phyloP scores from a whole-genome alignment of 2,113 vertebrate genomes.

The Xiphorhynchus elegans region DNA sequence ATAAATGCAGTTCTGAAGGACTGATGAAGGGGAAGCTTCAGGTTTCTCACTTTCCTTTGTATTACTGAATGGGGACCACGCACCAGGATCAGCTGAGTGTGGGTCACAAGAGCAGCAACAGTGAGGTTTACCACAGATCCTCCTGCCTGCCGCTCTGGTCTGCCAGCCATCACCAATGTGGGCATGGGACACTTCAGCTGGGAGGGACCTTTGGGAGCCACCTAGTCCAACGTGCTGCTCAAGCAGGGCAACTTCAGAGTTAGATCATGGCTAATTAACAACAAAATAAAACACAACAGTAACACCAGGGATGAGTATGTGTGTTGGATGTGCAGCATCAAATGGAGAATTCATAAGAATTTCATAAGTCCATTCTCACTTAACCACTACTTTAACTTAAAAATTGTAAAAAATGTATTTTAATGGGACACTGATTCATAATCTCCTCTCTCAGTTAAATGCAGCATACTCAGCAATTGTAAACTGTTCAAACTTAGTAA shows the following conservation, averaged over 20 bases:
- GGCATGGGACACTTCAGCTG: neutral
- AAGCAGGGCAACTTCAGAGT: neutral
- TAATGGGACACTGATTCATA: neutral
- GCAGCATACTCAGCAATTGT: neutral
- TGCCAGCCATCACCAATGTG: neutral
- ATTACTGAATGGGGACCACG: neutral
- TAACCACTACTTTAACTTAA: neutral
- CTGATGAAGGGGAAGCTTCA: neutral
- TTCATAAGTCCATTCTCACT: neutral
- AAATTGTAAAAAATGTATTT: neutral
- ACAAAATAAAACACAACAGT: neutral
- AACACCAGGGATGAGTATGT: neutral
- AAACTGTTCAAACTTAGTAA: slow-evolving; percentile 18
- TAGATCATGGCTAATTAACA: neutral
- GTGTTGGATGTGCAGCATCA: neutral
- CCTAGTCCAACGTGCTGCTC: neutral
- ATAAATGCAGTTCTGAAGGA: neutral
- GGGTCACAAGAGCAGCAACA: neutral
- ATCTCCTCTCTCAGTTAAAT: neutral
- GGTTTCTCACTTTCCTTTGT: slow-evolving; percentile 36
- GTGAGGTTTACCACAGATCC: slow-evolving; percentile 10
- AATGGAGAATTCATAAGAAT: neutral
- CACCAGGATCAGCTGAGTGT: neutral
- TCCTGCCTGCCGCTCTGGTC: neutral
- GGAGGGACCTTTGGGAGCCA: neutral